These are phyloP conservation scores for Cepaea hortensis DNA, from an alignment of 2,888 invertebrate species.

Conservation along the genomic window DNA sequence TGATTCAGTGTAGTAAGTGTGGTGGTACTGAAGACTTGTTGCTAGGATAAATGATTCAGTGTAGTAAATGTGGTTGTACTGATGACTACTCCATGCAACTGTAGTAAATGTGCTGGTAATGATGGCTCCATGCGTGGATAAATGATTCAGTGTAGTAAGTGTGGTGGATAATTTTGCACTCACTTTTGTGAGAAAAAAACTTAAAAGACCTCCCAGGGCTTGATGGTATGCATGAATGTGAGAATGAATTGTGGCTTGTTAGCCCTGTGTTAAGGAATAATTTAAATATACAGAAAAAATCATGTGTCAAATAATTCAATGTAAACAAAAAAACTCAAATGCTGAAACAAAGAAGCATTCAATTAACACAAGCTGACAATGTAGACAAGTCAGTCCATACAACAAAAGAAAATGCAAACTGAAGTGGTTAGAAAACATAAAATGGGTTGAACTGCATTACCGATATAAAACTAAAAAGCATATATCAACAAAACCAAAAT, in stretches of 20 bases:
- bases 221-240: constrained; percentile 42
- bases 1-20: too few relatives aligned
- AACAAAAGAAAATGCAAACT: background rate
- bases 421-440: background rate
- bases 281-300: background rate
- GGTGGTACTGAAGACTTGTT: too few relatives aligned
- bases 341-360: background rate
- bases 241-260: constrained; percentile 27
- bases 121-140: background rate
- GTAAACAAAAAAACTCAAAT: too few relatives aligned
- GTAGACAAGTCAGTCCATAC: background rate
- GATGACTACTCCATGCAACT: too few relatives aligned
- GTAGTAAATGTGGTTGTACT: too few relatives aligned
- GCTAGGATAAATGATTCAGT: too few relatives aligned
- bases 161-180: constrained; percentile 23
- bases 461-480: too few relatives aligned
- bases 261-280: constrained; percentile 21
- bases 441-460: background rate
- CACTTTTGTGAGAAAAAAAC: constrained; percentile 44
- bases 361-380: background rate
- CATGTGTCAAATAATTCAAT: too few relatives aligned
- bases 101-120: too few relatives aligned
- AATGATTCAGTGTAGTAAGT: background rate
- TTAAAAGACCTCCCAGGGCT: constrained; percentile 44
- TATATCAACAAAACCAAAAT: background rate